A percentile compares a stretch with the other conserved stretches of the same genome.
Evolutionary conservation across 2,888 invertebrate genomes (phyloP).

Genomic region (Flexamia atlantica): DNA sequence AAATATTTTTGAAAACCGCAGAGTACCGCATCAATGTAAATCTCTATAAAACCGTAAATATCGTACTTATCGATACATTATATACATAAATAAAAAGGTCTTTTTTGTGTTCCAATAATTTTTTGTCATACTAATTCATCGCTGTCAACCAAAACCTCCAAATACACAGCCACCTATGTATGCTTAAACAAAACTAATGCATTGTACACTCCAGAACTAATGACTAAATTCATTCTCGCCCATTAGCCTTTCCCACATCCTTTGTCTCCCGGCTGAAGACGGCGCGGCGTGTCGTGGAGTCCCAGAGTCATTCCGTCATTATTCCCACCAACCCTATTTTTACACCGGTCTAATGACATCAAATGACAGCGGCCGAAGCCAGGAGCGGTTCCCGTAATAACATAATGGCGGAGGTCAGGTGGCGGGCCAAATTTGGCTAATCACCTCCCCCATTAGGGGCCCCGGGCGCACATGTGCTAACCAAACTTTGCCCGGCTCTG

Average conservation of each 20-base stretch:
- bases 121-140: too few species aligned
- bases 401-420: slow-evolving; percentile 28
- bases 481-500: slow-evolving; percentile 23
- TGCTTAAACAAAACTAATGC: too few species aligned
- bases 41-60: too few species aligned
- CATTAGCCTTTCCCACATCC: background rate
- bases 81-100: too few species aligned
- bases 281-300: background rate
- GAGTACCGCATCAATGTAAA: too few species aligned
- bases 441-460: slow-evolving; percentile 33
- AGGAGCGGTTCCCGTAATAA: slow-evolving; percentile 25
- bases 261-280: background rate
- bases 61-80: too few species aligned
- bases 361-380: slow-evolving; percentile 38
- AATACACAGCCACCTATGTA: too few species aligned
- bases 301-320: background rate
- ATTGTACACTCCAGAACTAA: too few species aligned
- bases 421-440: slow-evolving; percentile 49
- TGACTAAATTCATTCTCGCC: background rate
- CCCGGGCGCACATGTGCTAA: slow-evolving; percentile 46
- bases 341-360: slow-evolving; percentile 37
- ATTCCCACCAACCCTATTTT: slow-evolving; percentile 21
- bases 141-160: too few species aligned
- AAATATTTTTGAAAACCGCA: too few species aligned
- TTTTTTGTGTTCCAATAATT: too few species aligned